Conservation (phyloP, 1,140 invertebrate genomes). For the Drosophila tropicalis region DNA sequence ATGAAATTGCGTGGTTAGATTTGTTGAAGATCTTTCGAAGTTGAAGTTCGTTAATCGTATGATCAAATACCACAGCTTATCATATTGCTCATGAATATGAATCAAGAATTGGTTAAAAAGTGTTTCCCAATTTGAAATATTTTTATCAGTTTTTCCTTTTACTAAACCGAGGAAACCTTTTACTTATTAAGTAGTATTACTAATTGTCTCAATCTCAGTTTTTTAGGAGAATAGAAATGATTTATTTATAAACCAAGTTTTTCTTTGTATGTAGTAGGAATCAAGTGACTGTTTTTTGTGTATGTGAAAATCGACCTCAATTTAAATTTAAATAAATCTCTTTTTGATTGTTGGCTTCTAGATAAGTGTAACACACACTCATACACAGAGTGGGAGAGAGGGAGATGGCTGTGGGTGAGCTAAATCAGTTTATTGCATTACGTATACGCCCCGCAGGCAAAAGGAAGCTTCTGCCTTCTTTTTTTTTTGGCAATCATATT, state of each 20-base stretch:
- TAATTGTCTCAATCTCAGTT: too few species aligned
- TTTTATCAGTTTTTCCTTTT: too few species aligned
- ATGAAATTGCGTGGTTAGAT: too few species aligned
- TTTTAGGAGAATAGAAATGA: not conserved
- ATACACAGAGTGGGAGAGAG: too few species aligned
- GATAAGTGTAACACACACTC: constrained; percentile 20
- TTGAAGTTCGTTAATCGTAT: too few species aligned
- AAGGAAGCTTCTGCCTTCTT: constrained; percentile 21
- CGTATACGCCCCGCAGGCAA: constrained; percentile 31
- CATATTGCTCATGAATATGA: too few species aligned
- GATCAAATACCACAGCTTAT: too few species aligned
- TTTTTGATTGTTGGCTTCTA: constrained; percentile 37
- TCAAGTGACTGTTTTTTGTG: not conserved
- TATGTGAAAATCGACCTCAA: not conserved
- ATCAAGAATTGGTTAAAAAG: too few species aligned
- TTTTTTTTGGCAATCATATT: constrained; percentile 40
- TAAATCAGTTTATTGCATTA: constrained; percentile 63
- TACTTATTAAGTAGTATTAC: too few species aligned
- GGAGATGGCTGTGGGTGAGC: constrained; percentile 4
- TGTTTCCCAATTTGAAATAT: too few species aligned
- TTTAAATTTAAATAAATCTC: constrained; percentile 31
- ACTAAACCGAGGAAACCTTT: too few species aligned
- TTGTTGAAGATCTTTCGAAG: too few species aligned
- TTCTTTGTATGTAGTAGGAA: not conserved
- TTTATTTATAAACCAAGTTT: not conserved